Evolutionary conservation across 2,797 vertebrate species (phyloP).

Genomic region (Diplodus puntazzo): DNA sequence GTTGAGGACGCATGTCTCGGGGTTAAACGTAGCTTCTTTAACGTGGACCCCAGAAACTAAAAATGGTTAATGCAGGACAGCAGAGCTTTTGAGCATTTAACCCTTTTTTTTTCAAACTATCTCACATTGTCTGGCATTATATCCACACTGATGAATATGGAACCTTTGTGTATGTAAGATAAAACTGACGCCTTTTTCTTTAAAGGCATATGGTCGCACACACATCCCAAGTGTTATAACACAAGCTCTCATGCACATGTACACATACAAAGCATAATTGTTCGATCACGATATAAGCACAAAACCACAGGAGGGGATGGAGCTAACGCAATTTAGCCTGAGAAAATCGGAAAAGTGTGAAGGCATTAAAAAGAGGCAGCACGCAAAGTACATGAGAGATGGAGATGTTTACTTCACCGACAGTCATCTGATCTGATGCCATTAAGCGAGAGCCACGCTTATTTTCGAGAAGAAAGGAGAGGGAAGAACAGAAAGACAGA

Average conservation of each 20-base stretch:
- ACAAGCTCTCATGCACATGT: not conserved
- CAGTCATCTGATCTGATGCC: constrained; percentile 76
- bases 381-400: constrained; percentile 27
- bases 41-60: constrained; percentile 27
- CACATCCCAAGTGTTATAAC: not conserved
- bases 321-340: constrained; percentile 6
- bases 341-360: constrained; percentile 38
- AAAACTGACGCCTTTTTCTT: not conserved
- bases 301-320: constrained; percentile 8
- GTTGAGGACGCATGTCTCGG: constrained; percentile 44
- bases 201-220: not conserved
- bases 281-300: constrained; percentile 17
- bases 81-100: constrained; percentile 6
- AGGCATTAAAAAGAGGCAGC: constrained; percentile 32
- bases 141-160: constrained; percentile 27
- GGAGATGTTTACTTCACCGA: constrained; percentile 65
- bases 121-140: constrained; percentile 9
- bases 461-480: constrained; percentile 62
- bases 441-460: constrained; percentile 71
- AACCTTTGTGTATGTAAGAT: not conserved
- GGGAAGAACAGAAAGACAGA: constrained; percentile 53
- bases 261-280: not conserved
- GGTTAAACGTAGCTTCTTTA: constrained; percentile 65
- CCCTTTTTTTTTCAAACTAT: not conserved
- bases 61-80: constrained; percentile 21